Evolutionary conservation across 2,888 invertebrate genomes (phyloP), one percentile per base, ranked within the genome.

Genomic region (Xestia xanthographa): DNA sequence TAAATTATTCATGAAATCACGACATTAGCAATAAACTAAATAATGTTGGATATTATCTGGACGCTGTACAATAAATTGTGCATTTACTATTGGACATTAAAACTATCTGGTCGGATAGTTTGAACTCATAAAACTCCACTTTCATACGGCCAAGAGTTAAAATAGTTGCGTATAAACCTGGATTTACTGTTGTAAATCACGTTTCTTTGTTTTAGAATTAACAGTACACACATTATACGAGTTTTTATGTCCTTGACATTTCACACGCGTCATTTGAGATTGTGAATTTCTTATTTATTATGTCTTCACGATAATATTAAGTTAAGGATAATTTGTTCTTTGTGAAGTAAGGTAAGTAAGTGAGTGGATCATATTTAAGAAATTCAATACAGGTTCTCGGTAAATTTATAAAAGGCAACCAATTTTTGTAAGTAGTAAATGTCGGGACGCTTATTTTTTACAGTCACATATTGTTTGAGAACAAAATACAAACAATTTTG

Each of bases 51-150:
- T 84, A 79, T 73, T 69, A 80, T 70, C n/a, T 60, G n/a, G 14
- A 72, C 6, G 41, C 6, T 58, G 58, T n/a, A 56, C 41, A 68
- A 56, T 83, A 81, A 83, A 82, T 29, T 83, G 20, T 69, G 38
- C 62, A 76, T 75, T 66, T 72, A 60, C 43, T 41, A n/a, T 43
- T n/a, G n/a, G n/a, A 48, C 29, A 48, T 72, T 69, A 38, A 69
- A 66, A 56, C 60, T 43, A 62, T 62, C 43, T 53, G 22, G 43
- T 75, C 14, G 12, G 22, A 72, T 82, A n/a, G 45, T 72, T 75
- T 67, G 26, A 58, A 85, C 56, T 77, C 72, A 67, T 75, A 77
- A 83, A 85, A 85, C 43, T 66, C 66, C 26, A 53, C 60, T 82
- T 77, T 77, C 43, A 69, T 66, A 45, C 58, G 73, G 62, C 58